A percentile compares a stretch with the other conserved stretches of the same genome.
Evolutionary conservation across 2,888 invertebrate genomes (phyloP).

Genomic region (Melitaea athalia): DNA sequence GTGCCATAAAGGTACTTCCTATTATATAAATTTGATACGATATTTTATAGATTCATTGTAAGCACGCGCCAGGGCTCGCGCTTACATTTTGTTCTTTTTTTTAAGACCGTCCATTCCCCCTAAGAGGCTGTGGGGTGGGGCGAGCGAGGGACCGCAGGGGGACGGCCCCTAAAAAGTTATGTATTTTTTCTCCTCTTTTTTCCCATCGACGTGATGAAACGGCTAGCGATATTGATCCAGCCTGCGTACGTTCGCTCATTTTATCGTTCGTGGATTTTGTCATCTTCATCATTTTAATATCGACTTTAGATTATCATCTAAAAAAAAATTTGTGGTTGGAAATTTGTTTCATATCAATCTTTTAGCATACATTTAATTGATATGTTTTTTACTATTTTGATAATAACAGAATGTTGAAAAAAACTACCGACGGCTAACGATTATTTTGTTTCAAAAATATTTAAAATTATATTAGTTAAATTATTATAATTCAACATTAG

Average conservation of each 20-base stretch:
- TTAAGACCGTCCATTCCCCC: slow-evolving; percentile 54
- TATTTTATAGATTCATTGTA: slow-evolving; percentile 70
- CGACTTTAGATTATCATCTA: neutral
- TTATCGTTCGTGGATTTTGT: slow-evolving; percentile 36
- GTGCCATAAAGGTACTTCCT: slow-evolving; percentile 68
- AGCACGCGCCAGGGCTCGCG: slow-evolving; percentile 68
- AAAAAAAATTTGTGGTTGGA: no score
- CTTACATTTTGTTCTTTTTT: slow-evolving; percentile 66
- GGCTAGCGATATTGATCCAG: slow-evolving; percentile 76
- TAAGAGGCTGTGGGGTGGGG: slow-evolving; percentile 43
- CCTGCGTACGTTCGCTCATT: slow-evolving; percentile 49
- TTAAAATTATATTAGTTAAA: no score
- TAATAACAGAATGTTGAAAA: no score
- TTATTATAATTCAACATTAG: no score
- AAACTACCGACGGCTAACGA: no score
- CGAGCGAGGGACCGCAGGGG: slow-evolving; percentile 53
- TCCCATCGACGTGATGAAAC: slow-evolving; percentile 79
- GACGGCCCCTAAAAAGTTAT: slow-evolving; percentile 81
- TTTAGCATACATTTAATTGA: no score
- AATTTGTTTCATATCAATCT: no score
- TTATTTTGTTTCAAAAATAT: no score
- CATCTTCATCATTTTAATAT: slow-evolving; percentile 14
- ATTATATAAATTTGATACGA: slow-evolving; percentile 78
- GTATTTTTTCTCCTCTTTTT: slow-evolving; percentile 81
- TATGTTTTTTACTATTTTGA: no score